These are phyloP conservation scores for Enteromius treurensis DNA, from an alignment of 2,797 vertebrate species.

Conservation along the genomic window DNA sequence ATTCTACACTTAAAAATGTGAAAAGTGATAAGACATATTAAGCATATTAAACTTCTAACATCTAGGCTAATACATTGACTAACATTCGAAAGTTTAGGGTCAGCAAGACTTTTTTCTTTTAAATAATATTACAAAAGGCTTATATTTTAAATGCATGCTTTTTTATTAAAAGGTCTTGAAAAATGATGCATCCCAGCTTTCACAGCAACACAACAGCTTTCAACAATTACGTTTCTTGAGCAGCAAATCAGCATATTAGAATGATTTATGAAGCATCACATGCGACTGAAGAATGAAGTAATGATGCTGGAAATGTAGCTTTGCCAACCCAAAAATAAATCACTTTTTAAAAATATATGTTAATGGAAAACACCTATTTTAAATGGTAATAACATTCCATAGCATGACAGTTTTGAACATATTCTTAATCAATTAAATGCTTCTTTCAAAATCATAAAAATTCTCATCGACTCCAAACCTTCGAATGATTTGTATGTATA, in stretches of 20 bases:
- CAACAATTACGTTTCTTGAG: background rate
- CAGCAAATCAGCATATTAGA: background rate
- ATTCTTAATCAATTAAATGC: background rate
- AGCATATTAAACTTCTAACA: background rate
- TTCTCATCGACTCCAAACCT: background rate
- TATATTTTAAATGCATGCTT: background rate
- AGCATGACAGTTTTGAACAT: background rate
- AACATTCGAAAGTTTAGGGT: background rate
- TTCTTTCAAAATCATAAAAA: slow-evolving; percentile 1
- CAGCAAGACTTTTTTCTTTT: background rate
- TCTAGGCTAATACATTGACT: background rate
- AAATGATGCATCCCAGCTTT: background rate
- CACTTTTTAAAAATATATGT: background rate
- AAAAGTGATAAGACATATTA: background rate
- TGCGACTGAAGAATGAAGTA: background rate
- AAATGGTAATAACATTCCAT: background rate
- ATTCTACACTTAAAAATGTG: background rate
- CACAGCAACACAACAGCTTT: background rate
- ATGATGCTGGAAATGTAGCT: background rate
- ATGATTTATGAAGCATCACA: background rate
- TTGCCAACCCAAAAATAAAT: background rate
- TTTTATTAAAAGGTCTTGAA: background rate
- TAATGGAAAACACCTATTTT: background rate
- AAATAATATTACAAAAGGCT: background rate
- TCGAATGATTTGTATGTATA: background rate